phyloP scores from a whole-genome alignment of 2,113 vertebrate genomes.

The Callaeas wilsoni region DNA sequence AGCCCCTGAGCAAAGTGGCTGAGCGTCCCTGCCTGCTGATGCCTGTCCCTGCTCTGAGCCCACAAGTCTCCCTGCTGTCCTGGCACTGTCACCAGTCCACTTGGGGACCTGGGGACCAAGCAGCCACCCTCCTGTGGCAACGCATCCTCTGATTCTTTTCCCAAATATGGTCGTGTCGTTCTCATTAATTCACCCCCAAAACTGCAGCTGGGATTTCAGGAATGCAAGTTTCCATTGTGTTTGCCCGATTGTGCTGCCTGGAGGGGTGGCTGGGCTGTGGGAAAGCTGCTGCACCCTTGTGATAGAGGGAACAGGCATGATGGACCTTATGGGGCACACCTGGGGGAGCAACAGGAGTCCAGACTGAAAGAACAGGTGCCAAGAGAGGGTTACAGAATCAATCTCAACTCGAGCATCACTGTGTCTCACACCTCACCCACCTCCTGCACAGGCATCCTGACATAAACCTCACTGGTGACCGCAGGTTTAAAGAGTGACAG shows the following conservation, averaged over 20 bases:
- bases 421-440: not conserved
- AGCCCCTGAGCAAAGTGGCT: accelerated
- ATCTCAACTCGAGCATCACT: accelerated
- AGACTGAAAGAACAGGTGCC: not conserved
- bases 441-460: not conserved
- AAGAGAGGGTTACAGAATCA: accelerated
- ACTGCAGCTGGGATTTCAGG: conserved; percentile 27
- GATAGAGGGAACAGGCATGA: accelerated
- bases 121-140: not conserved
- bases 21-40: accelerated
- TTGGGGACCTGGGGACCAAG: not conserved
- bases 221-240: conserved; percentile 29
- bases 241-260: not conserved
- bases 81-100: not conserved
- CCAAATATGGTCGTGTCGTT: conserved; percentile 11
- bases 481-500: not conserved
- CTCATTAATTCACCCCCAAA: conserved; percentile 27
- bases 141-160: not conserved
- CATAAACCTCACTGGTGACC: not conserved
- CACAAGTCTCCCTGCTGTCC: not conserved
- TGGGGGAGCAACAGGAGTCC: not conserved
- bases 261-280: not conserved
- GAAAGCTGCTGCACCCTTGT: not conserved
- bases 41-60: not conserved
- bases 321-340: accelerated